phyloP scores from a whole-genome alignment of 2,888 invertebrate species.

The Dermolepida albohirtum region DNA sequence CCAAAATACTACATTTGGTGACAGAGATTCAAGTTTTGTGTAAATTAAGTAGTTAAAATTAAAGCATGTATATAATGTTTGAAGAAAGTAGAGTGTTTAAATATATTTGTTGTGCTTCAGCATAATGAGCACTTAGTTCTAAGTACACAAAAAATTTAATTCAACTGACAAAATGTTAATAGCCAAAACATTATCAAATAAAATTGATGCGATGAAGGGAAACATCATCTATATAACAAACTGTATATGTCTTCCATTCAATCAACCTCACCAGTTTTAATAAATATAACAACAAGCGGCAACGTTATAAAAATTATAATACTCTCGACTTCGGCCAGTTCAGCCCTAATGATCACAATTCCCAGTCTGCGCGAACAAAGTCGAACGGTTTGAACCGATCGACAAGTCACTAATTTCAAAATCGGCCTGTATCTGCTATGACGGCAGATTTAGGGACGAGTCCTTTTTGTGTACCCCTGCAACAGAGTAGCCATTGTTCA shows the following conservation, averaged over 20 bases:
- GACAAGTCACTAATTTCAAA: constrained; percentile 50
- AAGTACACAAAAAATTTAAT: constrained; percentile 4
- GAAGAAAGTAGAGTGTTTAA: neutral
- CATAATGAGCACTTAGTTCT: constrained; percentile 1
- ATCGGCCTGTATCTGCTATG: constrained; percentile 62
- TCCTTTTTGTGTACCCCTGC: constrained; percentile 81
- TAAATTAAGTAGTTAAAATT: too few relatives aligned
- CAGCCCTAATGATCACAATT: constrained; percentile 44
- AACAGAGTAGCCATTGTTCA: constrained; percentile 80
- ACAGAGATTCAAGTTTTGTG: too few relatives aligned
- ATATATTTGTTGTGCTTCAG: constrained; percentile 25
- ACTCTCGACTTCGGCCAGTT: constrained; percentile 32
- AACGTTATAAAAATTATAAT: constrained; percentile 44
- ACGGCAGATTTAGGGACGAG: constrained; percentile 80
- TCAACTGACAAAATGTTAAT: neutral
- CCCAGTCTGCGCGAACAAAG: constrained; percentile 34
- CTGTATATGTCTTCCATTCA: constrained; percentile 26
- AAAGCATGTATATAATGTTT: neutral
- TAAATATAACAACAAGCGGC: constrained; percentile 42
- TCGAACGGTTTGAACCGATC: constrained; percentile 17
- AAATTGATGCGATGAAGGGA: constrained; percentile 18
- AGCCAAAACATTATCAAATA: neutral
- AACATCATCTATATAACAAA: constrained; percentile 26
- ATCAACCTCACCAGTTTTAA: constrained; percentile 34
- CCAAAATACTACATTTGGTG: too few relatives aligned